phyloP scores from a whole-genome alignment of 2,888 invertebrate species.

The Drosophila paramelanica region DNA sequence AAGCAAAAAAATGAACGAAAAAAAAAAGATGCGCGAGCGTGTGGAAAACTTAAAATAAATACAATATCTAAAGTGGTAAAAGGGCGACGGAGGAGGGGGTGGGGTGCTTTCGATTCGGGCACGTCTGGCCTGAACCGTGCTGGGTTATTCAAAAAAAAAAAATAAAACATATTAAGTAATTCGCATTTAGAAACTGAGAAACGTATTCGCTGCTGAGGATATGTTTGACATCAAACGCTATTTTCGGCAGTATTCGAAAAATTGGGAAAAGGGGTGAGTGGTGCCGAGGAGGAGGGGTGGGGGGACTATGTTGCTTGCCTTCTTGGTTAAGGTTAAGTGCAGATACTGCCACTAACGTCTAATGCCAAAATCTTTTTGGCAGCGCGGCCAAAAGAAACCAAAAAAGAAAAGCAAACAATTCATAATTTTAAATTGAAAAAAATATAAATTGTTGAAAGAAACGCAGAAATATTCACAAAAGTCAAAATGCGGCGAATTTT shows the following conservation, averaged over 20 bases:
- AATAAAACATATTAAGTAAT: conserved; percentile 59
- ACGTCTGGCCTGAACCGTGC: conserved; percentile 1
- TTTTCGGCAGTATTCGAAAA: conserved; percentile 39
- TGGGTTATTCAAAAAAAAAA: conserved; percentile 14
- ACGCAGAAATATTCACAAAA: too few relatives aligned
- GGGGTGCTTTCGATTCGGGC: neutral
- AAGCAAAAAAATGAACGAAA: conserved; percentile 6
- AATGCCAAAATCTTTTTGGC: conserved; percentile 69
- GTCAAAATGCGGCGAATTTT: conserved; percentile 20
- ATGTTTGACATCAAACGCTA: conserved; percentile 58
- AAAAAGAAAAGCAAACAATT: conserved; percentile 12
- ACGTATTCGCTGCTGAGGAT: conserved; percentile 18
- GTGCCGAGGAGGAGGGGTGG: neutral
- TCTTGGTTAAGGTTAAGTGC: conserved; percentile 75
- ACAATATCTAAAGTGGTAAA: neutral
- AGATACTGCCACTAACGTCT: conserved; percentile 29
- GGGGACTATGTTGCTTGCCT: neutral
- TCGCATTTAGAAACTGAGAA: conserved; percentile 44
- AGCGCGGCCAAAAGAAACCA: conserved; percentile 52
- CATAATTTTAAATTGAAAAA: neutral
- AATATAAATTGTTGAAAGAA: conserved; percentile 7
- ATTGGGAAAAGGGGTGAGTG: neutral
- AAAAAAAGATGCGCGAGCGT: conserved; percentile 1
- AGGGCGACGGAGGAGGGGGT: neutral
- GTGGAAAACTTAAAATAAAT: conserved; percentile 46